Conservation (phyloP, 1,140 invertebrate species). For the Cyphomyrmex costatus region DNA sequence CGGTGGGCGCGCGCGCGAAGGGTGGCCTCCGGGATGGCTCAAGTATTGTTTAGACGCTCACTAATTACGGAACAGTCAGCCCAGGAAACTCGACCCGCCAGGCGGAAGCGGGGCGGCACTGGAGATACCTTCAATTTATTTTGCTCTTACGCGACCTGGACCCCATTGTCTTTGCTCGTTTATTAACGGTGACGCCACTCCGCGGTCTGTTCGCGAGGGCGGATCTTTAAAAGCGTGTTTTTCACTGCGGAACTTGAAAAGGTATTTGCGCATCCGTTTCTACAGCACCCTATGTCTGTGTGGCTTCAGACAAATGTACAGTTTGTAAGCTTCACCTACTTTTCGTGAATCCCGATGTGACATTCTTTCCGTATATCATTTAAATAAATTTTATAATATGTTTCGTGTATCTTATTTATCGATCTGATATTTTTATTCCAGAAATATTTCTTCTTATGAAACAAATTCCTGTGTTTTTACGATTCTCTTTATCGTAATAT, state of each 20-base stretch:
- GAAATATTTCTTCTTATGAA: background rate
- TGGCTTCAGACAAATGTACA: background rate
- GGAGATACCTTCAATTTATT: constrained; percentile 60
- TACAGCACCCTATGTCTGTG: background rate
- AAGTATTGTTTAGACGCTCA: constrained; percentile 55
- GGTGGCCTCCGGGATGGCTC: background rate
- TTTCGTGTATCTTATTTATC: background rate
- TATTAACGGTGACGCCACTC: constrained; percentile 36
- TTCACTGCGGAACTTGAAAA: constrained; percentile 9
- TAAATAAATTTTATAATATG: background rate
- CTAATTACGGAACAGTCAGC: constrained; percentile 60
- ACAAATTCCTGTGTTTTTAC: background rate
- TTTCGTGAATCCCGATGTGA: background rate
- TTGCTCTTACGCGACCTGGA: constrained; percentile 45
- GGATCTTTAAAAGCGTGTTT: constrained; percentile 38
- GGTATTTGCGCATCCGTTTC: background rate
- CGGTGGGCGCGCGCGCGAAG: background rate
- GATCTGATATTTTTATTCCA: background rate
- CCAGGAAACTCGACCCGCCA: constrained; percentile 13
- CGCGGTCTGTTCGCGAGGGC: constrained; percentile 17
- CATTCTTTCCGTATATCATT: background rate
- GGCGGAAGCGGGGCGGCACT: constrained; percentile 34
- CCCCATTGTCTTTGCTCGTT: constrained; percentile 58
- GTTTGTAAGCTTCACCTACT: background rate
- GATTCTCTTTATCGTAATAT: constrained; percentile 6